phyloP scores from a whole-genome alignment of 2,797 vertebrate species.

The Intellagama lesueurii region DNA sequence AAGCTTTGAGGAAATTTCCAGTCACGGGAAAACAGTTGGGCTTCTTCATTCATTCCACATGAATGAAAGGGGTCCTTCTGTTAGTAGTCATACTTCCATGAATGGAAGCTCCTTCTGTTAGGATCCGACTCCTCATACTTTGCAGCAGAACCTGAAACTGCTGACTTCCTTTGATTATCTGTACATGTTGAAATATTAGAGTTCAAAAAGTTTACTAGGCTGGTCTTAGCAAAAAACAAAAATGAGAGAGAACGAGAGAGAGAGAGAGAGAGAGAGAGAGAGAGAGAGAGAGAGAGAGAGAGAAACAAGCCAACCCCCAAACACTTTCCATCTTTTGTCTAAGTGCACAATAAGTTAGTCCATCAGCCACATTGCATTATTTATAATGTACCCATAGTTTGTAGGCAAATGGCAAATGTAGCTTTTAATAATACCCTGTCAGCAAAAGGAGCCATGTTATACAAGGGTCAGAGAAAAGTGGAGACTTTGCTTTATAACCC shows the following conservation, averaged over 20 bases:
- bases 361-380: constrained; percentile 6
- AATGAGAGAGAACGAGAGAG: too few species aligned
- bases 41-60: neutral
- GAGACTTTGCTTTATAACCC: neutral
- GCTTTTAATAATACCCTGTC: neutral
- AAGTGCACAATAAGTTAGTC: constrained; percentile 30
- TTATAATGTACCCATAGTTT: constrained; percentile 34
- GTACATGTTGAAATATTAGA: constrained; percentile 42
- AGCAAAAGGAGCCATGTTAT: constrained; percentile 14
- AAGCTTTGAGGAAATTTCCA: neutral
- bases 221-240: constrained; percentile 36
- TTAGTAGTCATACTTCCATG: neutral
- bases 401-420: constrained; percentile 18
- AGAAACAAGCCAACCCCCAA: too few species aligned
- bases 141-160: constrained; percentile 2
- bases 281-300: too few species aligned
- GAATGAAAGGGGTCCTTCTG: neutral
- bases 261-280: too few species aligned
- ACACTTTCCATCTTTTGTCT: neutral
- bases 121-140: neutral
- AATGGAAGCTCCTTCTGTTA: neutral
- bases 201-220: constrained; percentile 11
- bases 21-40: neutral
- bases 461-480: constrained; percentile 25
- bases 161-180: constrained; percentile 33